These are phyloP conservation scores for Okapia johnstoni DNA, from an alignment of 2,113 vertebrate species.

Conservation along the genomic window DNA sequence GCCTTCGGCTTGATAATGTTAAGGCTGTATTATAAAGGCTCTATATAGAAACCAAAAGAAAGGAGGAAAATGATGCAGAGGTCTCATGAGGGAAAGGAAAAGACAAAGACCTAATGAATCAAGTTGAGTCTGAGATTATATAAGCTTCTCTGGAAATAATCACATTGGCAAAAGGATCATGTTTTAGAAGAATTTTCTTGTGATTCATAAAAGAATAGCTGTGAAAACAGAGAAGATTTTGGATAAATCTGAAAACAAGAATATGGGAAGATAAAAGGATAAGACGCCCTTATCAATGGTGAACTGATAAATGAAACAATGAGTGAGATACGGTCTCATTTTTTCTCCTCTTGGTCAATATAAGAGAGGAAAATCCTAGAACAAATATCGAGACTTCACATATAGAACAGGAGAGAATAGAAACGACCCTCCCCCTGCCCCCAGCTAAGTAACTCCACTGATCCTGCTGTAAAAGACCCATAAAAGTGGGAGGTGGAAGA, in stretches of 20 bases:
- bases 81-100: neutral
- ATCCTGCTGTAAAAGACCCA: constrained; percentile 39
- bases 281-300: neutral
- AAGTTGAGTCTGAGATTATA: neutral
- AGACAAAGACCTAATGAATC: neutral
- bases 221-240: neutral
- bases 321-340: neutral
- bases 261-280: neutral
- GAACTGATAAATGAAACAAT: neutral
- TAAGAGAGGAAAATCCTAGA: neutral
- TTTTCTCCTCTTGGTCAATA: neutral
- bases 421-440: constrained; percentile 17
- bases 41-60: neutral
- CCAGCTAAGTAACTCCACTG: constrained; percentile 21
- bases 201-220: constrained; percentile 9
- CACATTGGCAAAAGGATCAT: neutral
- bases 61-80: neutral
- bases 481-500: neutral
- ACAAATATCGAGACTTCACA: constrained; percentile 33
- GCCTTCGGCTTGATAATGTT: neutral
- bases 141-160: neutral
- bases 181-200: constrained; percentile 4
- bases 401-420: constrained; percentile 44
- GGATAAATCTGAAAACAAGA: neutral
- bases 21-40: neutral